Percentiles rank a stretch among this genome's conserved stretches.
Conservation (phyloP, 2,797 vertebrate genomes). For the Okamejei kenojei region DNA sequence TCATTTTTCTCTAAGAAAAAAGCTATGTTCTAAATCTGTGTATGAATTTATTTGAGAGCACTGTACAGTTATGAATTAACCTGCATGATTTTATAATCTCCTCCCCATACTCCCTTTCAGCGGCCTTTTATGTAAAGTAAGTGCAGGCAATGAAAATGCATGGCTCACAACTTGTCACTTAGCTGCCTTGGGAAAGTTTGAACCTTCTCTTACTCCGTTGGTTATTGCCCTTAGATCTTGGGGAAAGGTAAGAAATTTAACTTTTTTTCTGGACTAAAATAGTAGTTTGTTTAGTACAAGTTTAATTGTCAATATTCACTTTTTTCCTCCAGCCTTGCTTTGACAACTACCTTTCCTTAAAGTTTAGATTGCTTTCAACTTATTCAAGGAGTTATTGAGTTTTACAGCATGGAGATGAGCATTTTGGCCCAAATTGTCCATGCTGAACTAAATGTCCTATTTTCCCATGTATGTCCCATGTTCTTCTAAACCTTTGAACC, state of each 20-base stretch:
- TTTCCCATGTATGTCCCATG: too few relatives aligned
- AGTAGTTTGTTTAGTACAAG: background rate
- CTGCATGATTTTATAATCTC: background rate
- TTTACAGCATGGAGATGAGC: too few relatives aligned
- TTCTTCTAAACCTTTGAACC: too few relatives aligned
- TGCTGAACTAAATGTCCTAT: too few relatives aligned
- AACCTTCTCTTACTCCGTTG: constrained; percentile 66
- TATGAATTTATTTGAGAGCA: too few relatives aligned
- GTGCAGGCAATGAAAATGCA: constrained; percentile 86
- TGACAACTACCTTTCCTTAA: background rate
- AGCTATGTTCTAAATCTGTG: too few relatives aligned
- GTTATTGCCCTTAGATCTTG: constrained; percentile 76
- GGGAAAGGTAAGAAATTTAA: constrained; percentile 68
- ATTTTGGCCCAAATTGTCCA: too few relatives aligned
- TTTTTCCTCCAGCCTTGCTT: background rate
- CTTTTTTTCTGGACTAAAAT: background rate
- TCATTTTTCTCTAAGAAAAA: background rate
- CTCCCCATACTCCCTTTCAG: constrained; percentile 52
- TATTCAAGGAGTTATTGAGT: too few relatives aligned
- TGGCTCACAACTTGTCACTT: constrained; percentile 78
- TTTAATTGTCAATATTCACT: background rate
- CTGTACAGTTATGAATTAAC: too few relatives aligned
- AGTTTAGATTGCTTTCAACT: background rate
- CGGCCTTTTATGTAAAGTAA: constrained; percentile 85
- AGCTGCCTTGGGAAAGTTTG: constrained; percentile 60